Evolutionary conservation across 2,113 vertebrate genomes (phyloP).

Genomic region (Podilymbus podiceps): DNA sequence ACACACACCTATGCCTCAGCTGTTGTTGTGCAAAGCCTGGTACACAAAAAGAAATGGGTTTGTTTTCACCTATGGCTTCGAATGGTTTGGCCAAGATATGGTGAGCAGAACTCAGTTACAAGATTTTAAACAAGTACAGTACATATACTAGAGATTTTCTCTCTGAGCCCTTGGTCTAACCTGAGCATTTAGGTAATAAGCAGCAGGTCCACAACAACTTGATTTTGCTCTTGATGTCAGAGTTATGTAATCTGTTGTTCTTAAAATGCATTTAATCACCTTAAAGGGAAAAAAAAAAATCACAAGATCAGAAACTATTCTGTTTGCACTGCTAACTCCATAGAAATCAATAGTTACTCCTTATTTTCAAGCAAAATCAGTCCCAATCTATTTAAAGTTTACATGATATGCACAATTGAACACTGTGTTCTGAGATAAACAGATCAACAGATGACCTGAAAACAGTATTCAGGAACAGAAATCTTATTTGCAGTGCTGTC

Average conservation of each 20-base stretch:
- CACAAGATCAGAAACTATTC: neutral
- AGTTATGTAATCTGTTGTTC: neutral
- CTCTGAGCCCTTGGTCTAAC: neutral
- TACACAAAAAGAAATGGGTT: neutral
- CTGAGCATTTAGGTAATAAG: neutral
- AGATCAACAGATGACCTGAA: neutral
- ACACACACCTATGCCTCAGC: neutral
- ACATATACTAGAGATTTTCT: neutral
- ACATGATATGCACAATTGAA: neutral
- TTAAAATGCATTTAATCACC: neutral
- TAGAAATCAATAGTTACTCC: neutral
- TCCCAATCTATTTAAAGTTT: neutral
- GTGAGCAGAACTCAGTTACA: neutral
- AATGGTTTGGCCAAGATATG: neutral
- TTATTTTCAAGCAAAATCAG: neutral
- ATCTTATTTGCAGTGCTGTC: neutral
- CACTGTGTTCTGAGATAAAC: neutral
- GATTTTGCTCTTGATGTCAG: neutral
- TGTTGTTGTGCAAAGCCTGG: neutral
- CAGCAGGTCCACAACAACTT: neutral
- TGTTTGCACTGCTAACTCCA: neutral
- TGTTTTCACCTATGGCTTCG: neutral
- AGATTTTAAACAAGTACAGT: neutral
- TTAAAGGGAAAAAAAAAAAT: neutral
- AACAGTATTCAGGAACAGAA: neutral